Evolutionary conservation across 2,113 vertebrate species (phyloP).

Genomic region (human (Homo sapiens)): GRCh38 chr12:42429001-42429500

Average conservation of each 20-base stretch:
- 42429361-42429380: background rate
- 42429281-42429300: background rate
- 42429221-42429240: background rate
- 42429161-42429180: background rate
- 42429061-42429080: background rate
- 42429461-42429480: background rate
- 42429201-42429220: background rate
- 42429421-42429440: background rate
- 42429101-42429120: background rate
- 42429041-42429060: background rate
- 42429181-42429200: background rate
- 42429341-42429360: slow-evolving; percentile 4
- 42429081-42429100: background rate
- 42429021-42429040: background rate
- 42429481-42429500: background rate
- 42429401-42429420: background rate
- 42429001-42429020: background rate
- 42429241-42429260: background rate
- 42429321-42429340: background rate
- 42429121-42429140: background rate
- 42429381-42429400: background rate
- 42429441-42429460: background rate
- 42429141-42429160: background rate
- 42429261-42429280: background rate
- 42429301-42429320: background rate